Evolutionary conservation across 2,797 vertebrate genomes (phyloP), one percentile per base, ranked within the genome.

Genomic region (Amphiprion clarkii): DNA sequence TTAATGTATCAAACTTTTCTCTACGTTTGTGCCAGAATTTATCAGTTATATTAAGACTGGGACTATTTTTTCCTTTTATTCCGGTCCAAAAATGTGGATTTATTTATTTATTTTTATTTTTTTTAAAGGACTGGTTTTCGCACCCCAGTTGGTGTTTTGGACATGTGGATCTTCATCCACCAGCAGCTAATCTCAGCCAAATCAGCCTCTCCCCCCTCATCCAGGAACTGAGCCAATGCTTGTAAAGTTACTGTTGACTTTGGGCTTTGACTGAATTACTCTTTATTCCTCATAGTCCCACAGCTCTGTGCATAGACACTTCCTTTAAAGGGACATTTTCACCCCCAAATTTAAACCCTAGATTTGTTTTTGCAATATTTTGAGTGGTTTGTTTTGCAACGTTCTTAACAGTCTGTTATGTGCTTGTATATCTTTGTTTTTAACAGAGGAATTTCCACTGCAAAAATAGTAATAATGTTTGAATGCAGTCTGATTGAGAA

Each of bases 161-260:
- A 27, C 27, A 4, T 67, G 46, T 58, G 55, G 16, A 21, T 72
- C 57, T 62, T 57, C 7, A 53, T 64, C 61, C 21, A 58, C 9
- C 58, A 29, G 21, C 54, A 40, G 66, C 71, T 69, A 49, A 76
- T 74, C 66, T 57, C 48, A 71, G 36, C 55, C 53, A 58, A 46
- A 68, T 70, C 13, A n/a, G 54, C 53, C 46, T 29, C 57, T 29
- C 57, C 33, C n/a, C 61, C 67, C 56, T 82, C 74, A 39, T 14
- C 52, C 62, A 48, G 55, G 14, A 29, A 4, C 58, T 52, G 51
- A 77, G 48, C 40, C 39, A 17, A 61, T 19, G 12, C 71, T 70
- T 74, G 59, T 79, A 72, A 61, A 46, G 13, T 63, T 58, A 49
- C 67, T 89, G 85, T 90, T 89, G 85, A 92, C 72, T 82, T 81